Base-by-base conservation (phyloP, 23 tunicate genomes). In the Corella eumyota region DNA sequence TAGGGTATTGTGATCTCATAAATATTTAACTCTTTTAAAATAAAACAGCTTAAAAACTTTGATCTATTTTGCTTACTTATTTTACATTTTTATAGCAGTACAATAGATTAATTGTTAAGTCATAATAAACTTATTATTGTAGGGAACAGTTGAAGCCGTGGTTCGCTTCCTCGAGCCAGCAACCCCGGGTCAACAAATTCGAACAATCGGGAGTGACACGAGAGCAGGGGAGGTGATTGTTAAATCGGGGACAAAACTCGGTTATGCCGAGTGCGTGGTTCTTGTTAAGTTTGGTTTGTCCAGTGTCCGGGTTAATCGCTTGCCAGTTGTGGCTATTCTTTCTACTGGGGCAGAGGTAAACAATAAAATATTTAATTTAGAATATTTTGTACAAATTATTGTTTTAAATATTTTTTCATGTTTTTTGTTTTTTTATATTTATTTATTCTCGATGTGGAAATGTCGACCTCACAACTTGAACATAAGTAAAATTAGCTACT, bases 281-380 rank as follows among this genome's bases (percentile, higher is more conserved):
- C 61, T 76, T 2, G 85, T 76, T 30, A 46, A 81, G 1, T 37
- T 76, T 20, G 93, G 93, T 13, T 60, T 70, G 30, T 45, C 56
- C 25, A 59, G 13, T 30, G 79, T 92, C 21, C 58, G 56, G 0
- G 98, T 83, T 24, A 59, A 60, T 32, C 51, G 79, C 1, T 33
- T 40, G 27, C 93, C 92, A 4, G 59, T 45, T 6, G 93, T 92
- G 20, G 93, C 85, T n/a, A 81, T 92, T 36, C 26, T 92, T 22
- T 92, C 98, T n/a, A 68, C 68, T 26, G 98, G 98, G 3, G 33
- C 40, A 11, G 91, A 83, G 80, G 93, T 92, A 32, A 22, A 0
- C 0, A 54, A 54, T n/a, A n/a, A n/a, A n/a, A n/a, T n/a, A n/a
- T 54, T 7, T 23, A 13, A 9, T 19, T 54, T n/a, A n/a, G n/a